Evolutionary conservation across 2,888 invertebrate genomes (phyloP).

Genomic region (Idaea straminata): DNA sequence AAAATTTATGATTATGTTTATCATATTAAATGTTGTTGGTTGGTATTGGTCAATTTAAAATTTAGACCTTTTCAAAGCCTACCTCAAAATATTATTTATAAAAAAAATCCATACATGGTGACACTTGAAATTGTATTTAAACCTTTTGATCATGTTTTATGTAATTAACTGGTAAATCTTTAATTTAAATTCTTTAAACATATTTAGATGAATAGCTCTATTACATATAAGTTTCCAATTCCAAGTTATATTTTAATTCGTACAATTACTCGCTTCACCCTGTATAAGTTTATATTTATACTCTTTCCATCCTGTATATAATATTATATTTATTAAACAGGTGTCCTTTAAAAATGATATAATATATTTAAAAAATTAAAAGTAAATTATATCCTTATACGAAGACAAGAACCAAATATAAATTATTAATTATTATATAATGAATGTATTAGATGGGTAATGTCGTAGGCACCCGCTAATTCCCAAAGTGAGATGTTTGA

Average conservation of each 20-base stretch:
- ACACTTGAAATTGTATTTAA: background rate
- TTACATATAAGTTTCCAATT: background rate
- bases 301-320: too few relatives aligned
- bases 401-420: constrained; percentile 32
- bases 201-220: too few relatives aligned
- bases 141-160: too few relatives aligned
- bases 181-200: too few relatives aligned
- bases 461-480: constrained; percentile 47
- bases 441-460: constrained; percentile 20
- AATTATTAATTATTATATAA: constrained; percentile 23
- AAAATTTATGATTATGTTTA: background rate
- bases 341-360: background rate
- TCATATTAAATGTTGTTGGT: background rate
- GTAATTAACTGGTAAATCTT: too few relatives aligned
- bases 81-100: background rate
- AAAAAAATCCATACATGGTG: background rate
- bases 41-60: background rate
- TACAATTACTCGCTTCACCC: background rate
- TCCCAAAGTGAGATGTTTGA: constrained; percentile 65
- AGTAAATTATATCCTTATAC: constrained; percentile 23
- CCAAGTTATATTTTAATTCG: background rate
- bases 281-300: background rate
- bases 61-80: background rate
- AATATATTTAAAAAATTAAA: constrained; percentile 4
- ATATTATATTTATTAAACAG: background rate